Percentiles rank a stretch among this genome's conserved stretches.
These are phyloP conservation scores for Merluccius polli DNA, from an alignment of 2,797 vertebrate genomes.

Conservation along the genomic window DNA sequence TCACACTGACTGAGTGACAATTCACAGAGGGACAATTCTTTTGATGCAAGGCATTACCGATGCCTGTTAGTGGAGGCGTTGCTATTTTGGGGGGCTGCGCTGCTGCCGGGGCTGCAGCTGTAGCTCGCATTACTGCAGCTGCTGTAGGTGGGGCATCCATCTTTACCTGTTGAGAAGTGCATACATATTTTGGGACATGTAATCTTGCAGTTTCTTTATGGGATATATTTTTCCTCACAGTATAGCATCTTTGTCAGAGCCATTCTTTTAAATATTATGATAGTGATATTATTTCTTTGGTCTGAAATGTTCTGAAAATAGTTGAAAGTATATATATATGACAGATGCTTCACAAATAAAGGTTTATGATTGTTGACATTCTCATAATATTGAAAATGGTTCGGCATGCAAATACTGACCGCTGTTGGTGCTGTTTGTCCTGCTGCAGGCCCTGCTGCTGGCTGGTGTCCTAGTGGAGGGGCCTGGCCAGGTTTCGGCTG, in stretches of 20 bases:
- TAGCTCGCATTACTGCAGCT: constrained; percentile 68
- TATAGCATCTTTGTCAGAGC: neutral
- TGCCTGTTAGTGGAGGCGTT: constrained; percentile 74
- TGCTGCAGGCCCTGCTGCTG: constrained; percentile 61
- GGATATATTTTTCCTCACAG: neutral
- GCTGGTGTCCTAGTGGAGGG: constrained; percentile 63
- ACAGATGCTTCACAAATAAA: neutral
- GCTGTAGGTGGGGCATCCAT: constrained; percentile 69
- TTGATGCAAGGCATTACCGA: constrained; percentile 74
- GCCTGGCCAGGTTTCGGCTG: constrained; percentile 65
- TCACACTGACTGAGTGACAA: neutral
- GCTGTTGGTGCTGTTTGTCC: constrained; percentile 65
- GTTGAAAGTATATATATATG: neutral
- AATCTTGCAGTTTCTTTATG: neutral
- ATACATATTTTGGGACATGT: constrained; percentile 7
- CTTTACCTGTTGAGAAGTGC: constrained; percentile 72
- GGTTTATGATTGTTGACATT: neutral
- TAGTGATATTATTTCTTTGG: neutral
- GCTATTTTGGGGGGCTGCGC: constrained; percentile 76
- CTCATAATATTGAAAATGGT: neutral
- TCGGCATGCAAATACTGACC: constrained; percentile 68
- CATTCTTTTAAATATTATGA: neutral
- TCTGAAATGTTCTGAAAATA: neutral
- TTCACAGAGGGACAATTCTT: neutral
- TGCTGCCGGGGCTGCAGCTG: constrained; percentile 56